Conservation (phyloP, 2,113 vertebrate species). For the Callithrix jacchus region DNA sequence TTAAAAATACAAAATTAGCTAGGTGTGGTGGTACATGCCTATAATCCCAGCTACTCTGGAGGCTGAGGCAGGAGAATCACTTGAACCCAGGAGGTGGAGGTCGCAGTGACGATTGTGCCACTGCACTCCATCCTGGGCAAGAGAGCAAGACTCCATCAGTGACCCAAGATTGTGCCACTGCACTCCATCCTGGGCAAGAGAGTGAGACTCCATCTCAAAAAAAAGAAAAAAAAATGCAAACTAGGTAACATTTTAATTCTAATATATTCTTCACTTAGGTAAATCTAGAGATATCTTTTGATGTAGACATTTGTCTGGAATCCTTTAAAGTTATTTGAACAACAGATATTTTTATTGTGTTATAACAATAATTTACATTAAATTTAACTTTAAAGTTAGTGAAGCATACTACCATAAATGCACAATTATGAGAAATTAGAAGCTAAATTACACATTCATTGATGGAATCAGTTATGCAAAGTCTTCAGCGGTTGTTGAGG, state of each 20-base stretch:
- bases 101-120: too few relatives aligned
- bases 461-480: background rate
- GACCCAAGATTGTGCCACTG: too few relatives aligned
- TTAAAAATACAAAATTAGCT: too few relatives aligned
- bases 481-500: background rate
- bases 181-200: too few relatives aligned
- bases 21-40: too few relatives aligned
- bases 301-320: background rate
- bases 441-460: background rate
- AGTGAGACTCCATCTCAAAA: too few relatives aligned
- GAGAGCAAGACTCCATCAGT: too few relatives aligned
- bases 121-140: too few relatives aligned
- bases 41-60: too few relatives aligned
- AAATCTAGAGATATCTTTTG: background rate
- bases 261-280: background rate
- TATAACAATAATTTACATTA: conserved; percentile 40
- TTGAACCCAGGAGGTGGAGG: too few relatives aligned
- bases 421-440: background rate
- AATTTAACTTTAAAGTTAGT: conserved; percentile 17
- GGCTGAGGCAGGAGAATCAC: too few relatives aligned
- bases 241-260: conserved; percentile 45
- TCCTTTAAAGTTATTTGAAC: conserved; percentile 41
- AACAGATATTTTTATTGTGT: background rate
- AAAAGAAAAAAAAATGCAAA: background rate
- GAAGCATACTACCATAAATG: conserved; percentile 11